Evolutionary conservation across 2,888 invertebrate genomes (phyloP).

Genomic region (Dryobota labecula): DNA sequence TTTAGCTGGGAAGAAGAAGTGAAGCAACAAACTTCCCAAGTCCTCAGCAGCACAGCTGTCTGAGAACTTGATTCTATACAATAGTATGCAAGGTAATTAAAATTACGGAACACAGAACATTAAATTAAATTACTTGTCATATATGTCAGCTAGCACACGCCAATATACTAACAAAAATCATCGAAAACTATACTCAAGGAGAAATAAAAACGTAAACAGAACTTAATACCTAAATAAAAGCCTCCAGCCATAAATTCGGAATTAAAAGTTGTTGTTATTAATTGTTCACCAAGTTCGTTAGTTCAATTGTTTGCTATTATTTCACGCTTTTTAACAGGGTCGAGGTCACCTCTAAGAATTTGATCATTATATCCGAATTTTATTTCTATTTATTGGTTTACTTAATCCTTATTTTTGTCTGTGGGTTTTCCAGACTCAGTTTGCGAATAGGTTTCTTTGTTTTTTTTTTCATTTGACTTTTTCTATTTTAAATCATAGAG

Average conservation of each 20-base stretch:
- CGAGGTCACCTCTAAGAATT: slow-evolving; percentile 18
- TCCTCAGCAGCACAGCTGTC: neutral
- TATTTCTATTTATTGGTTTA: slow-evolving; percentile 3
- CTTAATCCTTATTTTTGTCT: neutral
- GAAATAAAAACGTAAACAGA: no score
- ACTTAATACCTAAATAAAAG: neutral
- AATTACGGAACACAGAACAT: no score
- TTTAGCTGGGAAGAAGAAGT: neutral
- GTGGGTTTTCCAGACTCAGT: neutral
- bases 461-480: neutral
- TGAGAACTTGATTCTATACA: no score
- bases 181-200: neutral
- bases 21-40: neutral
- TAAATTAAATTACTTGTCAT: no score
- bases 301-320: slow-evolving; percentile 22
- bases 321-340: slow-evolving; percentile 29
- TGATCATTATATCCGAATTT: slow-evolving; percentile 31
- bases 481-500: slow-evolving; percentile 1
- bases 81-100: no score
- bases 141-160: neutral
- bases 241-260: neutral
- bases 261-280: slow-evolving; percentile 18
- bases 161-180: neutral
- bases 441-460: neutral
- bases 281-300: slow-evolving; percentile 27